phyloP scores from a whole-genome alignment of 2,888 invertebrate genomes.

The Agonum fuliginosum region DNA sequence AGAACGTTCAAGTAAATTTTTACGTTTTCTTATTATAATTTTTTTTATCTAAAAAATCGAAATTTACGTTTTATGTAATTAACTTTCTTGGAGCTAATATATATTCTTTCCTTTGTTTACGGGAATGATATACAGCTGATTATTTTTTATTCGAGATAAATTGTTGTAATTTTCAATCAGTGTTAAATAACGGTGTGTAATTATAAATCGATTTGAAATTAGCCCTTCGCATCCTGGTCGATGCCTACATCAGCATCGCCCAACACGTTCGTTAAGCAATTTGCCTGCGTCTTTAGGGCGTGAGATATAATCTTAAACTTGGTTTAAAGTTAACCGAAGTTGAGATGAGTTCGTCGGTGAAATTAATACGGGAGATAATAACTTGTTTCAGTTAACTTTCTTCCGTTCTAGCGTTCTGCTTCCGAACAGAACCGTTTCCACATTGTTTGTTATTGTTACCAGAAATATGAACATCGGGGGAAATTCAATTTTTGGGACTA shows the following conservation, averaged over 20 bases:
- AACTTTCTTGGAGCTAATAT: too few species aligned
- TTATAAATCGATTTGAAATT: constrained; percentile 9
- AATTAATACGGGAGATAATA: constrained; percentile 45
- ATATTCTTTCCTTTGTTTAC: too few species aligned
- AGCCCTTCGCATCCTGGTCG: not conserved
- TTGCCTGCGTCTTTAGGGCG: constrained; percentile 17
- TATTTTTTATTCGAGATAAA: too few species aligned
- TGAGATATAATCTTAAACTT: constrained; percentile 46
- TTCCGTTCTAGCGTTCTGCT: constrained; percentile 7
- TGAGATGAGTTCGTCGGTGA: constrained; percentile 40
- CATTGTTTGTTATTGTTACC: constrained; percentile 16
- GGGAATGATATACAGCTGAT: too few species aligned
- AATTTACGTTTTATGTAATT: too few species aligned
- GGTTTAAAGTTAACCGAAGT: constrained; percentile 43
- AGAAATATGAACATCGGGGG: not conserved
- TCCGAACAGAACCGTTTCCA: constrained; percentile 18
- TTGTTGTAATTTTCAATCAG: constrained; percentile 14
- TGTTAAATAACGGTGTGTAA: constrained; percentile 8
- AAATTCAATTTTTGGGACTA: not conserved
- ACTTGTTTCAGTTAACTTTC: constrained; percentile 32
- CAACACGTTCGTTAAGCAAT: constrained; percentile 6
- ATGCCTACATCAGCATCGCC: too few species aligned
- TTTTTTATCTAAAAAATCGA: too few species aligned
- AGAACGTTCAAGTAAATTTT: too few species aligned
- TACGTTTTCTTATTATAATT: too few species aligned